A percentile compares a stretch with the other conserved stretches of the same genome.
Evolutionary conservation across 1,140 invertebrate species (phyloP).

Genomic region (Berghia stephanieae): DNA sequence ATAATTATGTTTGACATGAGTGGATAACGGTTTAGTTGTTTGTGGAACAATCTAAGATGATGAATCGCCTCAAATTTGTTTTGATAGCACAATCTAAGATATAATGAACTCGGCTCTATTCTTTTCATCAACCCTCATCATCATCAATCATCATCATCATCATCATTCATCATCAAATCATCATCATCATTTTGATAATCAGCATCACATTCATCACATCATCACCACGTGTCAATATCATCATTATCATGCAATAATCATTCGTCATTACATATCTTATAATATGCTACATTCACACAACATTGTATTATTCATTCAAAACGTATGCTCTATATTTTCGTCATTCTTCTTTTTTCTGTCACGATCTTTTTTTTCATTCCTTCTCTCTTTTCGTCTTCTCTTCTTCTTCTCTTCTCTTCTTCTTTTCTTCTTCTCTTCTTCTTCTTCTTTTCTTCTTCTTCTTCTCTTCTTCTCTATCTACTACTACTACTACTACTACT

Average conservation of each 20-base stretch:
- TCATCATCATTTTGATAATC: background rate
- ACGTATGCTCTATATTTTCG: background rate
- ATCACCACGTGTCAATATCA: slow-evolving; percentile 46
- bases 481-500: slow-evolving; percentile 4
- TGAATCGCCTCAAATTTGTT: too few relatives aligned
- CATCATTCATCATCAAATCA: background rate
- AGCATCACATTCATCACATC: background rate
- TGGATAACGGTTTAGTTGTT: too few relatives aligned
- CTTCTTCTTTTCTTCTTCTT: slow-evolving; percentile 10
- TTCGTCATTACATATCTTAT: slow-evolving; percentile 54
- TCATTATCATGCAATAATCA: slow-evolving; percentile 58
- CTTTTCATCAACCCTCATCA: too few relatives aligned
- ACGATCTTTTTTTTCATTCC: background rate
- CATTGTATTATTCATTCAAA: background rate
- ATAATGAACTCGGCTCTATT: too few relatives aligned
- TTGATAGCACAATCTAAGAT: too few relatives aligned
- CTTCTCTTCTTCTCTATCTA: slow-evolving; percentile 40
- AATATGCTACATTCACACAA: slow-evolving; percentile 45
- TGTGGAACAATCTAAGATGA: too few relatives aligned
- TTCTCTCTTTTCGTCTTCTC: background rate
- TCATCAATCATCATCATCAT: too few relatives aligned
- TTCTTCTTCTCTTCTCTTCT: slow-evolving; percentile 12
- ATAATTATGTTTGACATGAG: too few relatives aligned
- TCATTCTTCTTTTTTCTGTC: background rate
- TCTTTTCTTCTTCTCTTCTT: slow-evolving; percentile 35